Evolutionary conservation across 1,140 invertebrate species (phyloP), one percentile per base, ranked within the genome.

Genomic region (Polyergus mexicanus): DNA sequence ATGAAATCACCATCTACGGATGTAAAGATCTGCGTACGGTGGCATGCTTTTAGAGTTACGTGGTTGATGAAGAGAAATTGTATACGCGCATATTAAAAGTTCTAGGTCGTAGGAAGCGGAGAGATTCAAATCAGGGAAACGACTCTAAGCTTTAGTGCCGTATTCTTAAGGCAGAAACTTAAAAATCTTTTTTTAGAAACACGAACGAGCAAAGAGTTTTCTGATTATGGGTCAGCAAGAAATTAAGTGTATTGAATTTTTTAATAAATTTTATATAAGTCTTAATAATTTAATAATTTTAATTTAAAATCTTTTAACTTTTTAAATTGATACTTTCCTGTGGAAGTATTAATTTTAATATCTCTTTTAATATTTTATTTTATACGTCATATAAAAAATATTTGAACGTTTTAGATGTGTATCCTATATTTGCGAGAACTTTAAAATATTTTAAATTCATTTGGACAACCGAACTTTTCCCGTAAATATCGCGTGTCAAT

Each of bases 41-140:
- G 51, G 35, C 51, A 60, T 11, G 54, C 54, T 19, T 28, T 54
- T 83, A 47, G 13, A 74, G 54, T n/a, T 60, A 60, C 54, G 38
- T 16, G 25, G 38, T 8, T 83, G 68, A 83, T 72, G 54, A 62
- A 47, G 68, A 83, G 78, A 83, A 83, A 83, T 74, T 72, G 4
- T 51, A 6, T 19, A 47, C 19, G 54, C n/a, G 65, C 32, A 35
- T 65, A 80, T 69, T 68, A n/a, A 74, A 74, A 41, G 13, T 54
- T 60, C 66, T 60, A 72, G 38, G 16, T 22, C 47, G 28, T n/a
- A 44, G 58, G 16, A 62, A 62, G 13, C 7, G 19, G 16, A 83
- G 16, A 83, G 78, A 83, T 83, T 13, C 2, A 60, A 74, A 83
- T 83, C 78, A 47, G 5, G 28, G 13, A 47, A 80, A 28, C 38